Conservation (phyloP, 2,888 invertebrate species). For the Acrobasis repandana region DNA sequence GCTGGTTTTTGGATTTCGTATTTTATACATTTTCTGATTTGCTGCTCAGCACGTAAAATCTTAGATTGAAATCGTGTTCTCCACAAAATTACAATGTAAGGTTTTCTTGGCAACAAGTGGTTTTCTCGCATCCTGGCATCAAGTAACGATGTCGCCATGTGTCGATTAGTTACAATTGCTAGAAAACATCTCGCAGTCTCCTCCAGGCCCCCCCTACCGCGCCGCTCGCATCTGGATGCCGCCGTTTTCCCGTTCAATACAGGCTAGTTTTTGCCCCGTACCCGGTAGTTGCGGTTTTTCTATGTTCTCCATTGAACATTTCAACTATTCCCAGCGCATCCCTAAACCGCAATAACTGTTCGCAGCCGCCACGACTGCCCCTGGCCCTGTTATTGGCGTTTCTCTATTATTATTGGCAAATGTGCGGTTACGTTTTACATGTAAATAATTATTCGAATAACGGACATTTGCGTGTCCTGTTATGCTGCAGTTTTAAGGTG, state of each 20-base stretch:
- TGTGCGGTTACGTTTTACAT: constrained; percentile 39
- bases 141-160: constrained; percentile 3
- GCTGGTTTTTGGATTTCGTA: too few relatives aligned
- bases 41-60: neutral
- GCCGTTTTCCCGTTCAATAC: constrained; percentile 16
- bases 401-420: constrained; percentile 51
- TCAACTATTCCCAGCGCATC: constrained; percentile 53
- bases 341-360: constrained; percentile 65
- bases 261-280: constrained; percentile 46
- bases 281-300: constrained; percentile 59
- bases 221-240: constrained; percentile 9
- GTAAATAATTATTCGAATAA: constrained; percentile 42
- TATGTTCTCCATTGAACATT: constrained; percentile 47
- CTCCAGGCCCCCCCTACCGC: neutral
- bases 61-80: neutral
- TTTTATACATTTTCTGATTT: neutral
- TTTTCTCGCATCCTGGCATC: neutral
- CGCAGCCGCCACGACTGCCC: constrained; percentile 51
- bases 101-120: neutral
- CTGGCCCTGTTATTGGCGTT: constrained; percentile 42
- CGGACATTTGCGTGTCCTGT: constrained; percentile 27
- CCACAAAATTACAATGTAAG: too few relatives aligned
- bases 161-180: neutral
- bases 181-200: constrained; percentile 5
- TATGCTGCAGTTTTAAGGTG: constrained; percentile 35